Percentiles rank a stretch among this genome's conserved stretches.
Evolutionary conservation across 2,888 invertebrate genomes (phyloP).

Genomic region (Ceratothoa steindachneri): DNA sequence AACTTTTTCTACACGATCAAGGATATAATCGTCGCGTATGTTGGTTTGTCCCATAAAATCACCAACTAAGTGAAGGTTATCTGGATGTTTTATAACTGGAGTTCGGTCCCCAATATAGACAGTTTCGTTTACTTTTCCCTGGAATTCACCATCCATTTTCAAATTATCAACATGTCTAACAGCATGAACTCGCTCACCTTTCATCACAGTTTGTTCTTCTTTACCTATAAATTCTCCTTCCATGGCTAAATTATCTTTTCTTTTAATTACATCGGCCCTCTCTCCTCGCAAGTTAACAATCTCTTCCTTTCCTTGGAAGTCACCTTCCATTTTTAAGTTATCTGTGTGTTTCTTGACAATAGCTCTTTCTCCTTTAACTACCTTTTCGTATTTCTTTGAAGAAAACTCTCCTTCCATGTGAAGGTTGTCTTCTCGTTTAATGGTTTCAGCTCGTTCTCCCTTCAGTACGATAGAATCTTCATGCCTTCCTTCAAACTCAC

Average conservation of each 20-base stretch:
- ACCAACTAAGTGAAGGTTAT: slow-evolving; percentile 42
- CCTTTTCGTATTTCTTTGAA: slow-evolving; percentile 63
- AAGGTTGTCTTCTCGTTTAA: slow-evolving; percentile 40
- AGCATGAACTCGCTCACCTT: slow-evolving; percentile 38
- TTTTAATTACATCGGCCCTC: slow-evolving; percentile 49
- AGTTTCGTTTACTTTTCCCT: slow-evolving; percentile 10
- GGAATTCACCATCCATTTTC: slow-evolving; percentile 24
- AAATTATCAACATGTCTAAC: slow-evolving; percentile 36
- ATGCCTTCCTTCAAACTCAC: slow-evolving; percentile 59
- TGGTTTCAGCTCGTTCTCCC: slow-evolving; percentile 37
- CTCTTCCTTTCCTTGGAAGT: slow-evolving; percentile 56
- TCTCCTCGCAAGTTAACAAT: slow-evolving; percentile 54
- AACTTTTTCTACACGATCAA: slow-evolving; percentile 21
- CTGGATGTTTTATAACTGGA: slow-evolving; percentile 30
- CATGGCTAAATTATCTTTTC: slow-evolving; percentile 58
- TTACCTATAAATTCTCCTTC: slow-evolving; percentile 58
- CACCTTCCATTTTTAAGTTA: slow-evolving; percentile 59
- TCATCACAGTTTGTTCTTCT: slow-evolving; percentile 23
- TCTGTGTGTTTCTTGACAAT: slow-evolving; percentile 52
- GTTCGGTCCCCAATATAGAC: slow-evolving; percentile 3
- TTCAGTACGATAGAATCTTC: slow-evolving; percentile 48
- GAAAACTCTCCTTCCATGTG: slow-evolving; percentile 50
- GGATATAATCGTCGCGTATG: slow-evolving; percentile 49
- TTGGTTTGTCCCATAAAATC: slow-evolving; percentile 28
- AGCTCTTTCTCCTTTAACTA: slow-evolving; percentile 57